A percentile compares a stretch with the other conserved stretches of the same genome.
These are phyloP conservation scores for Chiroxiphia lanceolata DNA, from an alignment of 2,797 vertebrate genomes.

Conservation along the genomic window DNA sequence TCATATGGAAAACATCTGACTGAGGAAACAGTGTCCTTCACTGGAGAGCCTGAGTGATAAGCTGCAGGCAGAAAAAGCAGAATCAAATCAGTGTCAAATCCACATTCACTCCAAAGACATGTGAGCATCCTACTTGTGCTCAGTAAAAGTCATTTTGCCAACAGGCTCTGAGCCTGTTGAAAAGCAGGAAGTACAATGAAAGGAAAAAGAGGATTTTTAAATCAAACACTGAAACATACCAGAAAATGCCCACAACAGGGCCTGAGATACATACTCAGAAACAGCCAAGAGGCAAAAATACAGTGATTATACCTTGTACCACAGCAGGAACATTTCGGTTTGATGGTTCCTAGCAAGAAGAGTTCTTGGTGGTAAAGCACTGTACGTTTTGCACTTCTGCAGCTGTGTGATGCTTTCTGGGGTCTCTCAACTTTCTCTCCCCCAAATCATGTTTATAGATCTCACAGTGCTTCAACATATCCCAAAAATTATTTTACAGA, in stretches of 20 bases:
- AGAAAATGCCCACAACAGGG: background rate
- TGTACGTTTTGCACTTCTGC: background rate
- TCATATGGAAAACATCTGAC: conserved; percentile 41
- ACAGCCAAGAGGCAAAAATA: background rate
- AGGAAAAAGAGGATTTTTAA: background rate
- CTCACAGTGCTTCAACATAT: background rate
- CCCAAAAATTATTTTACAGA: background rate
- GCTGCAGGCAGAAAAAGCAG: conserved; percentile 35
- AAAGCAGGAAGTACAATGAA: background rate
- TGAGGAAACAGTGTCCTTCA: conserved; percentile 26
- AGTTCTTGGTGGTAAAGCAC: background rate
- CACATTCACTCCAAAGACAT: background rate
- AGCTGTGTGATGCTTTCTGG: background rate
- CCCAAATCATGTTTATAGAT: background rate
- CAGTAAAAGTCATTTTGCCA: conserved; percentile 14
- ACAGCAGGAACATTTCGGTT: background rate
- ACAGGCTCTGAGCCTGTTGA: conserved; percentile 3
- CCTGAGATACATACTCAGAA: background rate
- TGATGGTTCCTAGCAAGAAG: background rate
- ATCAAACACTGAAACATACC: background rate
- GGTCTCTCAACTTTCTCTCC: background rate
- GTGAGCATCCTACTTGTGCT: background rate
- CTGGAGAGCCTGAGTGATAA: conserved; percentile 17
- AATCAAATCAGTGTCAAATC: conserved; percentile 29
- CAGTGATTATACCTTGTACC: background rate